Evolutionary conservation across 2,797 vertebrate species (phyloP).

Genomic region (Oceanodroma leucorhoa): DNA sequence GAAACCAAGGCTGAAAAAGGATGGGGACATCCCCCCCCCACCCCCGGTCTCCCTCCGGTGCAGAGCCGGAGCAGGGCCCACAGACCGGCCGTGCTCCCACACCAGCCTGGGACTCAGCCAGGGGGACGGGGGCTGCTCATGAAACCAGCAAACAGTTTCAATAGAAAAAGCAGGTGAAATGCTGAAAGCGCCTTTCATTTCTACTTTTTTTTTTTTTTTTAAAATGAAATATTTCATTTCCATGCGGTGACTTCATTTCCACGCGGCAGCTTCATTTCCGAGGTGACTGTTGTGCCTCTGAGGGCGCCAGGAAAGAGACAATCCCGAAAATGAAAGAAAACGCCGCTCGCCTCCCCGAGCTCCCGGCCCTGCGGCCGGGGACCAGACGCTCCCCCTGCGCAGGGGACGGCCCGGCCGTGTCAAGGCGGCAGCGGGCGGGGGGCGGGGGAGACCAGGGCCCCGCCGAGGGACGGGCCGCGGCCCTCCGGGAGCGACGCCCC

Average conservation of each 20-base stretch:
- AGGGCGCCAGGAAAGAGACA: background rate
- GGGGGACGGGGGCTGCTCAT: background rate
- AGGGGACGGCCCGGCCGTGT: background rate
- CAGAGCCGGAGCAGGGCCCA: fast-evolving
- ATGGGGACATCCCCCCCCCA: background rate
- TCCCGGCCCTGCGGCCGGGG: no score
- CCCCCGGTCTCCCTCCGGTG: fast-evolving
- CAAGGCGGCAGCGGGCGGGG: background rate
- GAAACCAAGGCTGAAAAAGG: background rate
- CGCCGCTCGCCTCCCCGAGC: fast-evolving
- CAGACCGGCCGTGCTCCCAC: fast-evolving
- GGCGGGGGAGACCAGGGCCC: fast-evolving
- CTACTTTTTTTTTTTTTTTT: background rate
- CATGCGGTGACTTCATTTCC: background rate
- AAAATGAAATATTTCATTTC: background rate
- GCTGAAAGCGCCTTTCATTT: background rate
- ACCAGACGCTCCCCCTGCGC: background rate
- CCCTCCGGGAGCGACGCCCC: fast-evolving
- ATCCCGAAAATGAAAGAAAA: fast-evolving
- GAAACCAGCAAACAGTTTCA: background rate
- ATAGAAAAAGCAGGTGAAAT: background rate
- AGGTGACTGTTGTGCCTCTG: fast-evolving
- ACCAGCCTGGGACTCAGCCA: background rate
- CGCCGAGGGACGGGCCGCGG: no score
- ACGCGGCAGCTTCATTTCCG: background rate